Percentiles rank a stretch among this genome's conserved stretches.
Evolutionary conservation across 2,797 vertebrate species (phyloP).

Genomic region (Thamnophis elegans): DNA sequence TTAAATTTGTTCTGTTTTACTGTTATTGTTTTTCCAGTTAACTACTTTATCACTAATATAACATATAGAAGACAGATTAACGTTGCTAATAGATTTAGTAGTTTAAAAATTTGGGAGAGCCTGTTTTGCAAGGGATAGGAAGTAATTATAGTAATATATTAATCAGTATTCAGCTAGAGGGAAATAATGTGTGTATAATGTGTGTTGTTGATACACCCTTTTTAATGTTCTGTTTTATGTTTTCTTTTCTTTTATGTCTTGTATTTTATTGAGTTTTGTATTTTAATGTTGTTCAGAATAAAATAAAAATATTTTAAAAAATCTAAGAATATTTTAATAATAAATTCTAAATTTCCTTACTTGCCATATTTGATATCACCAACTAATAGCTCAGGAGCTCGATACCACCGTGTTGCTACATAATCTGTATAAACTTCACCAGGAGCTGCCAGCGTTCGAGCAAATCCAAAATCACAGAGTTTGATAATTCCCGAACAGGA

Average conservation of each 20-base stretch:
- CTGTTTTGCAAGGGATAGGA: background rate
- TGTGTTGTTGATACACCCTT: background rate
- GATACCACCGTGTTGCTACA: constrained; percentile 90
- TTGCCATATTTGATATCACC: constrained; percentile 88
- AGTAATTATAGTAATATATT: background rate
- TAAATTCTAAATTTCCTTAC: constrained; percentile 68
- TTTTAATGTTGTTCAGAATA: background rate
- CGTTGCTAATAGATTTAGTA: background rate
- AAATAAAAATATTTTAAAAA: background rate
- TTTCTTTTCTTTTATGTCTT: background rate
- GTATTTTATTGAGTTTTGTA: background rate
- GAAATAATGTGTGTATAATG: background rate
- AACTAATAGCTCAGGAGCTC: constrained; percentile 88
- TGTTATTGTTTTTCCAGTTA: background rate
- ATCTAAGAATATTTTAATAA: background rate
- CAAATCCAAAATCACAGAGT: constrained; percentile 91
- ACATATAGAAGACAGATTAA: background rate
- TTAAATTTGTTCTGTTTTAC: background rate
- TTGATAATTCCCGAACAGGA: constrained; percentile 85
- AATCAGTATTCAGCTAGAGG: background rate
- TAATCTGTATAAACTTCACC: constrained; percentile 86
- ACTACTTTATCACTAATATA: background rate
- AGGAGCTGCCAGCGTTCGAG: constrained; percentile 75
- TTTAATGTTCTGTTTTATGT: background rate
- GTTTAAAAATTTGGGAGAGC: background rate